Conservation (phyloP, 2,888 invertebrate species). For the Drosophila recens region DNA sequence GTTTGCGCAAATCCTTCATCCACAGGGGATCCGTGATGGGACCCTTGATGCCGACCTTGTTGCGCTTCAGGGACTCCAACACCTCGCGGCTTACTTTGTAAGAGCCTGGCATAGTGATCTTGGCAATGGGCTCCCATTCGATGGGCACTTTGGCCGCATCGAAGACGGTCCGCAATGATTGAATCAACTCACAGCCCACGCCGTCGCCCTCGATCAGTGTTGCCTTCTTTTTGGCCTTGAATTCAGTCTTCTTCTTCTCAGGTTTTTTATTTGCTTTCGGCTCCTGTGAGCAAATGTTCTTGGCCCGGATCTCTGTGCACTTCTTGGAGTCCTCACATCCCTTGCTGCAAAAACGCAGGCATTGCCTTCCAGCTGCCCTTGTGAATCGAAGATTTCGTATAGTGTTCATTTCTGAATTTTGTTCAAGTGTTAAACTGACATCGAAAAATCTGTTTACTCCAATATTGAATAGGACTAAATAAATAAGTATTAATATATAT, state of each 20-base stretch:
- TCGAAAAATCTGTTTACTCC: conserved; percentile 21
- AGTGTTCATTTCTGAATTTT: conserved; percentile 54
- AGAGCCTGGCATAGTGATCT: conserved; percentile 76
- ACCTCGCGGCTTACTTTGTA: conserved; percentile 93
- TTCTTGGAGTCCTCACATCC: conserved; percentile 21
- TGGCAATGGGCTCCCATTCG: conserved; percentile 89
- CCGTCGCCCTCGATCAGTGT: conserved; percentile 98
- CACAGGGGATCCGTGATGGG: conserved; percentile 84
- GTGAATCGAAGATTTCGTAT: conserved; percentile 25
- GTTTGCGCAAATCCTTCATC: conserved; percentile 87
- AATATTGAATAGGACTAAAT: no score
- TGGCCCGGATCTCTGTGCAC: conserved; percentile 5
- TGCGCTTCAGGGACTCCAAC: conserved; percentile 90
- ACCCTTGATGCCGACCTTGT: conserved; percentile 92
- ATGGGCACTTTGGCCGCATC: conserved; percentile 94
- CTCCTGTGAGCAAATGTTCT: neutral
- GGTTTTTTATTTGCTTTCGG: neutral
- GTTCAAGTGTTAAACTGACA: conserved; percentile 31
- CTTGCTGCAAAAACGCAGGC: conserved; percentile 25
- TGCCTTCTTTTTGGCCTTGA: conserved; percentile 85
- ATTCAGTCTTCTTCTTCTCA: neutral
- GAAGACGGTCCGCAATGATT: conserved; percentile 94
- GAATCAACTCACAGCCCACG: conserved; percentile 96
- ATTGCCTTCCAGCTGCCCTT: neutral
- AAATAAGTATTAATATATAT: neutral